Percentiles rank a stretch among this genome's conserved stretches.
These are phyloP conservation scores for Lonchura striata DNA, from an alignment of 2,113 vertebrate genomes.

Conservation along the genomic window DNA sequence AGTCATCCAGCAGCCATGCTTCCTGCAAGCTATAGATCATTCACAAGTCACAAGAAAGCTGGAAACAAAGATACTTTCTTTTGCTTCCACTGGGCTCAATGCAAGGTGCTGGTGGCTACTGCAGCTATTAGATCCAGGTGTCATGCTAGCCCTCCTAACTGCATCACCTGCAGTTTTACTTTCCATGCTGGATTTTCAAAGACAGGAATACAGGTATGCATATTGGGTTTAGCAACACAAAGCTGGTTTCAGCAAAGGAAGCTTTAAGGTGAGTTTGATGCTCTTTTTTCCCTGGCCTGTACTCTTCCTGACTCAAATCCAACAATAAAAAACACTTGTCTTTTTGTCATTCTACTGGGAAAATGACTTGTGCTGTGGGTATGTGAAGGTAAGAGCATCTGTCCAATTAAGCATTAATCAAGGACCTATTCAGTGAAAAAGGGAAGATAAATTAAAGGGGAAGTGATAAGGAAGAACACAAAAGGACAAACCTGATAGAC, in stretches of 20 bases:
- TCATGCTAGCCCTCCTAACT: neutral
- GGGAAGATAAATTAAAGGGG: neutral
- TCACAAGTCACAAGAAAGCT: fast-evolving
- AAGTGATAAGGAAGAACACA: neutral
- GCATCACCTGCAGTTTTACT: neutral
- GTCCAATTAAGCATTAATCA: neutral
- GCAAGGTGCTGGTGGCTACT: neutral
- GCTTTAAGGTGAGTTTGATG: neutral
- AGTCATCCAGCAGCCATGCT: neutral
- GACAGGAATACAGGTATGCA: neutral
- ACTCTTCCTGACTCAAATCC: neutral
- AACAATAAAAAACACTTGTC: neutral
- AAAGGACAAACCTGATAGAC: neutral
- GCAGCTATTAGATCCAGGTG: neutral
- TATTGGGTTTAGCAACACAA: neutral
- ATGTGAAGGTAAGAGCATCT: neutral
- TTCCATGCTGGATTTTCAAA: neutral
- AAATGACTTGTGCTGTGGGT: neutral
- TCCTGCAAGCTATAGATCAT: neutral
- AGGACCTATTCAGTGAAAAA: neutral
- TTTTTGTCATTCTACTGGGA: neutral
- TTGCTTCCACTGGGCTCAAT: neutral
- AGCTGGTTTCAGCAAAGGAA: neutral
- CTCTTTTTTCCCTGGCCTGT: neutral
- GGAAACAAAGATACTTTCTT: neutral